Evolutionary conservation across 2,113 vertebrate species (phyloP).

Genomic region (Fulmarus glacialis): DNA sequence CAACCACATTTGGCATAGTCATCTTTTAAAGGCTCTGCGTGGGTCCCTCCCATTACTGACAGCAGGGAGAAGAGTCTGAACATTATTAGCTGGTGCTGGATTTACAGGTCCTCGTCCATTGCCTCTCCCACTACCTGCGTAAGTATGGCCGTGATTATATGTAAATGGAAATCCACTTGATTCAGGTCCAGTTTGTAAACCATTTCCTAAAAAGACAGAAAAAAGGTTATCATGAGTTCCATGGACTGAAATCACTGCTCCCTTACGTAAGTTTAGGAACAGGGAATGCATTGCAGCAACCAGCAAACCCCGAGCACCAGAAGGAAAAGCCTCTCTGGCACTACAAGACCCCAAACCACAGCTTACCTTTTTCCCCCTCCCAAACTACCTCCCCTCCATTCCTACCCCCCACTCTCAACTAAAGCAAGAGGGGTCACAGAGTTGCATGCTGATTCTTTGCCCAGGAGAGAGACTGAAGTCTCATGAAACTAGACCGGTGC

Average conservation of each 20-base stretch:
- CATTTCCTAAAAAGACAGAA: constrained; percentile 83
- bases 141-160: constrained; percentile 74
- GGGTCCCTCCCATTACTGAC: constrained; percentile 96
- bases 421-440: neutral
- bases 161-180: constrained; percentile 71
- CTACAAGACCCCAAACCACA: neutral
- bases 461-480: neutral
- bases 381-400: neutral
- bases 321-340: neutral
- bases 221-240: neutral
- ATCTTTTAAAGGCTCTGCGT: constrained; percentile 87
- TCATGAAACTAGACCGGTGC: neutral
- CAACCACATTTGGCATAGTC: constrained; percentile 66
- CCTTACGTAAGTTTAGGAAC: accelerated
- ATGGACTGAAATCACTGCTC: neutral
- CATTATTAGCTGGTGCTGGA: constrained; percentile 59
- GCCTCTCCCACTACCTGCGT: constrained; percentile 81
- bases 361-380: neutral
- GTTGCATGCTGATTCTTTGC: neutral
- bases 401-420: neutral
- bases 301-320: neutral
- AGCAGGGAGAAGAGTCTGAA: constrained; percentile 79
- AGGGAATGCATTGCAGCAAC: neutral
- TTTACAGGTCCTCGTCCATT: constrained; percentile 82
- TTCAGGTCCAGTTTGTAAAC: constrained; percentile 79